phyloP scores from a whole-genome alignment of 37 sponge, comb jelly and placozoan genomes.

The Cladorhizidae sp. region DNA sequence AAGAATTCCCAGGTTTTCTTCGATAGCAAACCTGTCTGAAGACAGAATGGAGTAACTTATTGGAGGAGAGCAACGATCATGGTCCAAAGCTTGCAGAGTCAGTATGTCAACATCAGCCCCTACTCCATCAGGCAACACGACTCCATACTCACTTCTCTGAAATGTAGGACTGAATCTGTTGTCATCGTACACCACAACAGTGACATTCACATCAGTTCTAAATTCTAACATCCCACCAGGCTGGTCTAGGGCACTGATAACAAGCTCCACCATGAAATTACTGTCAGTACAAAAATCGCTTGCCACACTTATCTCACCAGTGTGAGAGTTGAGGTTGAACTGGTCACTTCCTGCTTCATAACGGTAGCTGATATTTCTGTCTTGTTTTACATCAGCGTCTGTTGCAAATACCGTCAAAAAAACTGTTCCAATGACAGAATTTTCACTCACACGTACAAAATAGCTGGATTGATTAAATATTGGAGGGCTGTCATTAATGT shows the following conservation, averaged over 20 bases:
- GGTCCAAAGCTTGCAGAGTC: slow-evolving; percentile 50
- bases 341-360: not conserved
- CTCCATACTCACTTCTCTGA: slow-evolving; percentile 6
- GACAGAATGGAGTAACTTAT: slow-evolving; percentile 27
- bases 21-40: slow-evolving; percentile 11
- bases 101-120: slow-evolving; percentile 6
- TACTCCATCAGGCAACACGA: slow-evolving; percentile 20
- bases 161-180: slow-evolving; percentile 63
- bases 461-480: slow-evolving; percentile 25
- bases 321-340: slow-evolving; percentile 31
- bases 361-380: not conserved
- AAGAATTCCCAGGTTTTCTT: slow-evolving; percentile 10
- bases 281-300: slow-evolving; percentile 6
- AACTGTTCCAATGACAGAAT: slow-evolving; percentile 11
- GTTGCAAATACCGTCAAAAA: slow-evolving; percentile 36
- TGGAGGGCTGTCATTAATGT: slow-evolving; percentile 80
- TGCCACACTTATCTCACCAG: slow-evolving; percentile 41
- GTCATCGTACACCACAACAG: slow-evolving; percentile 48
- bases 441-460: slow-evolving; percentile 30
- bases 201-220: slow-evolving; percentile 25
- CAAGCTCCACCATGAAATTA: slow-evolving; percentile 9
- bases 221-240: slow-evolving; percentile 27
- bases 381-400: slow-evolving; percentile 29
- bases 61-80: slow-evolving; percentile 64
- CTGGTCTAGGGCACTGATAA: slow-evolving; percentile 35